phyloP scores from a whole-genome alignment of 1,140 invertebrate genomes.

The Colletes latitarsis region DNA sequence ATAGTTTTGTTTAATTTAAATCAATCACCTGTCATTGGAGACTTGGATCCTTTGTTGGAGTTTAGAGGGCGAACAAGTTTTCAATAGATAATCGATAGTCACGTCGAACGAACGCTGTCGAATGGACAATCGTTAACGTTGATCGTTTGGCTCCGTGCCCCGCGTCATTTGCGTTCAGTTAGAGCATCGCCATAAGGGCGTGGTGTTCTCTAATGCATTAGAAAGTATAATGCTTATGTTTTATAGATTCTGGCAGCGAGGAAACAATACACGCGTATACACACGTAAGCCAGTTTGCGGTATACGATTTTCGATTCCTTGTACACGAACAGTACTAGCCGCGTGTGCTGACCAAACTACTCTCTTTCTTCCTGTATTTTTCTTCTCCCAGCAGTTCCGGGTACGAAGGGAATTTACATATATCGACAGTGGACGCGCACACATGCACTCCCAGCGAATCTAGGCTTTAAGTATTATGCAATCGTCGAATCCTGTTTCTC shows the following conservation, averaged over 20 bases:
- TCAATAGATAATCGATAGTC: not conserved
- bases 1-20: too few relatives aligned
- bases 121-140: slow-evolving; percentile 25
- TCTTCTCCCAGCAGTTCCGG: not conserved
- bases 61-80: not conserved
- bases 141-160: slow-evolving; percentile 55
- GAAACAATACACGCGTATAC: not conserved
- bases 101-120: not conserved
- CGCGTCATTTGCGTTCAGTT: slow-evolving; percentile 62
- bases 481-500: not conserved
- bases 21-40: too few relatives aligned
- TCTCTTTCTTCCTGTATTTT: not conserved
- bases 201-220: slow-evolving; percentile 62
- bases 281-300: not conserved
- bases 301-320: slow-evolving; percentile 6
- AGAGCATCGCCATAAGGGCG: slow-evolving; percentile 25
- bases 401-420: slow-evolving; percentile 4
- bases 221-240: slow-evolving; percentile 74
- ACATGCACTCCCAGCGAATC: not conserved
- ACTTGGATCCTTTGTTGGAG: too few relatives aligned
- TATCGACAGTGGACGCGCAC: not conserved
- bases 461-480: not conserved
- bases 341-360: not conserved
- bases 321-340: not conserved
- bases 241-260: slow-evolving; percentile 64